Evolutionary conservation across 2,113 vertebrate species (phyloP), one percentile per base, ranked within the genome.

Genomic region (Melanocharis versteri): DNA sequence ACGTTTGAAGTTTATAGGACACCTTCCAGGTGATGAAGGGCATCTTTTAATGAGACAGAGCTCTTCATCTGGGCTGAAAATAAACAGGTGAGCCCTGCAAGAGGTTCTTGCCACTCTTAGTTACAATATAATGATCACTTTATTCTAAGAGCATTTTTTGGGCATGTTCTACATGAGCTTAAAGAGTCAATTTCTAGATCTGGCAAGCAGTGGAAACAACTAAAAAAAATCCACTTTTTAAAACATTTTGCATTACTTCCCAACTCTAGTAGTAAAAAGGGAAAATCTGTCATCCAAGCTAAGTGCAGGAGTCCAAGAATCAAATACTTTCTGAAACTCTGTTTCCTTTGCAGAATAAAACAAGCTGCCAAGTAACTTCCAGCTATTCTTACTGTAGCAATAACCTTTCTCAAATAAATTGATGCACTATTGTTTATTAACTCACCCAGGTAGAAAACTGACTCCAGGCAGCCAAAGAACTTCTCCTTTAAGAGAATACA

Each of bases 401-500:
- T 70, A 94, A 48, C 22, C 47, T 70, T 92, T 78, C 69, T 62
- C 9, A 75, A 53, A 86, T 65, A 92, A 91, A 89, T 87, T 21
- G 33, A 69, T 91, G 39, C 35, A 40, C n/a, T 69, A 20, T 28
- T 89, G 78, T 89, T 91, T 96, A 89, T 90, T 92, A 87, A 93
- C 48, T 71, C 86, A 92, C 53, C 57, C 78, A 71, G 39, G 73
- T 81, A 86, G 82, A 92, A 97, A 95, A 96, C 47, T 73, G 20
- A 88, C 87, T 90, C 73, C 47, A 83, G 30, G 40, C 62, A 94
- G 60, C 50, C 84, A 83, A 95, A 88, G 39, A 87, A 91, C 44
- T 7, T 9, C 47, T 87, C 53, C 82, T 92, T 96, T 92, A 97
- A 60, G n/a, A 83, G 94, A 88, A 91, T 42, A 61, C 51, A 40